phyloP scores from a whole-genome alignment of 2,888 invertebrate species.

The Eilema sororculum region DNA sequence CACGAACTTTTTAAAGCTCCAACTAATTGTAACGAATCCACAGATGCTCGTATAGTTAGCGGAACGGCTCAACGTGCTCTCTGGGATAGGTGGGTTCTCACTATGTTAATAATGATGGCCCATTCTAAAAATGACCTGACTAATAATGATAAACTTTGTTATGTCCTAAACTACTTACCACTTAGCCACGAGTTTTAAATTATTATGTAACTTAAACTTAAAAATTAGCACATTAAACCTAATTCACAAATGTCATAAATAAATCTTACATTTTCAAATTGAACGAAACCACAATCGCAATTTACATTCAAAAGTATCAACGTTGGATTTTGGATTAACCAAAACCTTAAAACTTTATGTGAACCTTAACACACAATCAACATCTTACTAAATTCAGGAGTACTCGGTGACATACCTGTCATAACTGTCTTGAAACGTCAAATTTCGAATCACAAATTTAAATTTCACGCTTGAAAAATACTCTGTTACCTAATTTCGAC shows the following conservation, averaged over 20 bases:
- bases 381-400: slow-evolving; percentile 38
- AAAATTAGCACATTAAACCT: background rate
- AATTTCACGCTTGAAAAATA: slow-evolving; percentile 19
- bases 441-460: slow-evolving; percentile 44
- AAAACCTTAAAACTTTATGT: slow-evolving; percentile 34
- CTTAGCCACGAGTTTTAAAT: slow-evolving; percentile 18
- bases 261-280: slow-evolving; percentile 24
- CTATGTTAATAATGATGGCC: background rate
- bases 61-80: too few relatives aligned
- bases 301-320: slow-evolving; percentile 29
- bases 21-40: background rate
- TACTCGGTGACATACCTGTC: slow-evolving; percentile 51
- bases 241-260: background rate
- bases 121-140: background rate
- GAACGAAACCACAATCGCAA: slow-evolving; percentile 31
- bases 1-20: background rate
- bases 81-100: too few relatives aligned
- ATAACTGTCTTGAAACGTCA: slow-evolving; percentile 59
- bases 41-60: too few relatives aligned
- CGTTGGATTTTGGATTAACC: slow-evolving; percentile 14
- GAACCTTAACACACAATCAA: slow-evolving; percentile 32
- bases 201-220: slow-evolving; percentile 25
- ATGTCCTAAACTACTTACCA: background rate
- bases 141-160: background rate
- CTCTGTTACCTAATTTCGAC: slow-evolving; percentile 27